A percentile compares a stretch with the other conserved stretches of the same genome.
Evolutionary conservation across 2,797 vertebrate species (phyloP).

Genomic region (Pterois miles): DNA sequence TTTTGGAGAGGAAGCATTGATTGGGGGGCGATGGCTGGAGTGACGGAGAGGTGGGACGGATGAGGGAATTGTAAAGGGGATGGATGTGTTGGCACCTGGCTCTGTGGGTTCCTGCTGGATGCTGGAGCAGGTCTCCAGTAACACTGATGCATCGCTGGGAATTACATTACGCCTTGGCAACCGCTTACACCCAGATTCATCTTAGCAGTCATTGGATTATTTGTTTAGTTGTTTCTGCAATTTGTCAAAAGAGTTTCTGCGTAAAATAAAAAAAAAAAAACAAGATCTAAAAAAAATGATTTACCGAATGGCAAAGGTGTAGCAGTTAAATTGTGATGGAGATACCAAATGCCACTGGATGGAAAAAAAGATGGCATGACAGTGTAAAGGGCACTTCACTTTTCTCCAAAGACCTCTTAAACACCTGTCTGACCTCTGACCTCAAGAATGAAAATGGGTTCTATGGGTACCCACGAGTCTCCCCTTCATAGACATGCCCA

Average conservation of each 20-base stretch:
- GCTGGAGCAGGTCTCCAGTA: conserved; percentile 77
- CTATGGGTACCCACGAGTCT: no score
- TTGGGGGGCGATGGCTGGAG: conserved; percentile 74
- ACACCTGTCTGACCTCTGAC: no score
- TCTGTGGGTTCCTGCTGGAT: conserved; percentile 78
- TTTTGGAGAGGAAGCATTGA: conserved; percentile 70
- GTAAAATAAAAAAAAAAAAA: conserved; percentile 49
- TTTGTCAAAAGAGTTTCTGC: conserved; percentile 78
- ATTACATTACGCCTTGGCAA: conserved; percentile 83
- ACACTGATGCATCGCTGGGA: conserved; percentile 82
- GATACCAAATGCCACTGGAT: no score
- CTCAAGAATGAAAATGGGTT: no score
- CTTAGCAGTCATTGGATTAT: conserved; percentile 82
- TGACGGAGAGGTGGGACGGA: conserved; percentile 69
- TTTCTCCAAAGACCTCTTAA: no score
- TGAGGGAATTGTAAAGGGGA: conserved; percentile 72
- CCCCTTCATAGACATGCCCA: no score
- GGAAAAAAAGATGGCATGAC: no score
- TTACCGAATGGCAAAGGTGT: conserved; percentile 59
- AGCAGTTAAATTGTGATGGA: no score
- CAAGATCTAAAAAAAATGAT: conserved; percentile 60
- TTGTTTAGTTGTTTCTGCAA: conserved; percentile 78
- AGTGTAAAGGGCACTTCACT: no score
- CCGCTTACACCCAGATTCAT: conserved; percentile 78
- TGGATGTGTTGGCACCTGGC: conserved; percentile 81